phyloP scores from a whole-genome alignment of 2,888 invertebrate genomes.

The Atethmia centrago region DNA sequence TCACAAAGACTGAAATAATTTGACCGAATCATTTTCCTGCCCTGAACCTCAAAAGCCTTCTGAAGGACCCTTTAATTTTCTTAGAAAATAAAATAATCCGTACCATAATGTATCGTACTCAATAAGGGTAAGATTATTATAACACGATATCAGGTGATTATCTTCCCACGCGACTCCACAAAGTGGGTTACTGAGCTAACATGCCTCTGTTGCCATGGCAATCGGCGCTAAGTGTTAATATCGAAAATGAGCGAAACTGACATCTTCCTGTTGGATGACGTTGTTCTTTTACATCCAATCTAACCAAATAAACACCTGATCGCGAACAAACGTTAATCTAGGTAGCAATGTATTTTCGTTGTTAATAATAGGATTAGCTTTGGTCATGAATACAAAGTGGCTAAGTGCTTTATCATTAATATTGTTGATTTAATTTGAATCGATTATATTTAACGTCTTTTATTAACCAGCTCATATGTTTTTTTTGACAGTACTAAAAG shows the following conservation, averaged over 20 bases:
- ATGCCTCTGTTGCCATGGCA: slow-evolving; percentile 30
- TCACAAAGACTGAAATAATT: too few species aligned
- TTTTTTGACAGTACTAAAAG: slow-evolving; percentile 7
- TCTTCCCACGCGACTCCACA: slow-evolving; percentile 42
- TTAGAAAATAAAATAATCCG: not conserved
- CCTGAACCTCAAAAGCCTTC: not conserved
- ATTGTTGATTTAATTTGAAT: not conserved
- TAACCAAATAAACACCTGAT: not conserved
- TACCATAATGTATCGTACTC: slow-evolving; percentile 24
- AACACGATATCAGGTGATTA: slow-evolving; percentile 54
- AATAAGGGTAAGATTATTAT: slow-evolving; percentile 49
- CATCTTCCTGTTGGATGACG: not conserved
- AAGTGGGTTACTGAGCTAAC: slow-evolving; percentile 58
- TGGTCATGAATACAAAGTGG: slow-evolving; percentile 26
- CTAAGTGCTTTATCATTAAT: slow-evolving; percentile 3
- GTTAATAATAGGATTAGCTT: not conserved
- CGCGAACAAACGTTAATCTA: not conserved
- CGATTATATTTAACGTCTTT: not conserved
- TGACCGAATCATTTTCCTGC: not conserved
- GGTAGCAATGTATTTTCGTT: not conserved
- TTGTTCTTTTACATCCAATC: not conserved
- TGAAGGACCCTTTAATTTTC: not conserved
- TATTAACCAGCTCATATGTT: not conserved
- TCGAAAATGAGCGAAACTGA: not conserved
- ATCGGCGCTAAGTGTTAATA: slow-evolving; percentile 27